Base-by-base conservation (phyloP, 2,888 invertebrate species). In the Automeris io region DNA sequence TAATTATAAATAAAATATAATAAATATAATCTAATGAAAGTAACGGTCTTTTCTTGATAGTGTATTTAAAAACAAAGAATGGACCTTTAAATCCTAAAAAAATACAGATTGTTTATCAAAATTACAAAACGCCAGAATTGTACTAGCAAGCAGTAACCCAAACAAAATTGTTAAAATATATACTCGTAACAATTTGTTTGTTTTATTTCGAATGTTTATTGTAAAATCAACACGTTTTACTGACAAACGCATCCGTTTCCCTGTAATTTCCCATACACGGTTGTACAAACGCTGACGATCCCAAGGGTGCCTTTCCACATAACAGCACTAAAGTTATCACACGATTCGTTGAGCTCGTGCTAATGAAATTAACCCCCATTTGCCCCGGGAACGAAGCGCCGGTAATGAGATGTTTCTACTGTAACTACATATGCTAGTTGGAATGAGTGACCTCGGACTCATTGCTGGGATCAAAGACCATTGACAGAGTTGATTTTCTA, bases 281-380 rank as follows among this genome's bases (percentile, higher is more conserved):
- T 13, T 9, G 50, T 49, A 50, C 57, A 60, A 67, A 70, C 70
- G 70, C 61, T 57, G 61, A 51, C 41, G 50, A 50, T 74, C 77
- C 76, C 83, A 57, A 54, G 79, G 74, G 82, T 51, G 55, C 70
- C 62, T 63, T 70, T 70, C 61, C 71, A 67, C 70, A 77, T 74
- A 78, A 74, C 81, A 73, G 71, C 71, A 71, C 73, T 80, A 79
- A 82, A 83, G 78, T 83, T 83, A 82, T 83, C 82, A 83, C 82
- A 83, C 81, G 82, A 81, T 81, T 83, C 85, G 85, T 81, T 82
- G 83, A 69, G 75, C 61, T 59, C 73, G 64, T 66, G 63, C 77
- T 86, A 86, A 86, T 86, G 83, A 85, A 86, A 85, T 83, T 83
- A 86, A 82, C 80, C 77, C 72, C 71, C 70, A 72, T 75, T 77